A percentile compares a stretch with the other conserved stretches of the same genome.
These are phyloP conservation scores for Polietes domitor DNA, from an alignment of 2,888 invertebrate species.

Conservation along the genomic window DNA sequence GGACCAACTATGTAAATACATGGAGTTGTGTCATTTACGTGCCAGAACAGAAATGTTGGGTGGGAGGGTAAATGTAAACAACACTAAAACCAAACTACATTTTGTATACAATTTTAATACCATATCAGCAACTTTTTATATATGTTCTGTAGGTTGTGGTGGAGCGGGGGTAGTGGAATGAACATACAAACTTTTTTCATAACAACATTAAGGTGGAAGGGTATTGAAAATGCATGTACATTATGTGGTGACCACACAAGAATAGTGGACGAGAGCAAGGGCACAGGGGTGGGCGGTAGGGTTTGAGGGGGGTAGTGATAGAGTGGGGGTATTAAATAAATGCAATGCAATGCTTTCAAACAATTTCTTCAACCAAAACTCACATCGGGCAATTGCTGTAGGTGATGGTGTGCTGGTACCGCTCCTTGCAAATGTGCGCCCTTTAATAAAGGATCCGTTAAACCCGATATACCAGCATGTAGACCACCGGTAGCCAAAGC, in stretches of 20 bases:
- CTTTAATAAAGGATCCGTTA: conserved; percentile 81
- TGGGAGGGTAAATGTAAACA: conserved; percentile 39
- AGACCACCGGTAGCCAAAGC: conserved; percentile 81
- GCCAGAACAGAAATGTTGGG: conserved; percentile 3
- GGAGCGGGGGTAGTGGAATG: background rate
- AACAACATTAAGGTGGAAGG: conserved; percentile 26
- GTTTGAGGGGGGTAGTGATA: background rate
- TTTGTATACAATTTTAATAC: conserved; percentile 43
- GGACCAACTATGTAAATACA: background rate
- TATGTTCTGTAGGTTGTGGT: conserved; percentile 25
- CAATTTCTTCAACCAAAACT: conserved; percentile 77
- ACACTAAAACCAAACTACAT: conserved; percentile 65
- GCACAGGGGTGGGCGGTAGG: background rate
- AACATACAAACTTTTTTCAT: conserved; percentile 26
- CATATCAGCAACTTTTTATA: conserved; percentile 32
- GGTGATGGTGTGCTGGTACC: conserved; percentile 81
- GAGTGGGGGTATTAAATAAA: conserved; percentile 48
- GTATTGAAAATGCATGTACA: conserved; percentile 19
- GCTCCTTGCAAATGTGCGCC: conserved; percentile 81
- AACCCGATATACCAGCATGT: conserved; percentile 81
- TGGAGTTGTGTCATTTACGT: background rate
- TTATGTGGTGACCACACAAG: conserved; percentile 22
- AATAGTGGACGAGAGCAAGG: conserved; percentile 11
- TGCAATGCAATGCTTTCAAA: conserved; percentile 66
- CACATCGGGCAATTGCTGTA: conserved; percentile 82